phyloP scores from a whole-genome alignment of 2,113 vertebrate genomes.

The Paracanthobrama guichenoti region DNA sequence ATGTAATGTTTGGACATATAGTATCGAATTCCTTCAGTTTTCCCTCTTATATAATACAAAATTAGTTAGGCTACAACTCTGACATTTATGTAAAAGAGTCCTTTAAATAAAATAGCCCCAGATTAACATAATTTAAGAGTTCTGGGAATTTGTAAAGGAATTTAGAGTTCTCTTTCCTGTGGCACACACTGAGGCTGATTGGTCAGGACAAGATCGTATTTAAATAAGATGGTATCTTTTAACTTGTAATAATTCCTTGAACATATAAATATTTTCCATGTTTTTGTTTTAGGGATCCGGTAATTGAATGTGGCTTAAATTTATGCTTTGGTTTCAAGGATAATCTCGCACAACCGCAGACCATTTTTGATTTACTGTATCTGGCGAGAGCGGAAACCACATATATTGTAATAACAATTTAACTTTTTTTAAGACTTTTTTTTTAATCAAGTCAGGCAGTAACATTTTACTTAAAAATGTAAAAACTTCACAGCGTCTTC shows the following conservation, averaged over 20 bases:
- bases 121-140: conserved; percentile 31
- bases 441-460: not conserved
- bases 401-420: conserved; percentile 49
- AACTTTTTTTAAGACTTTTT: conserved; percentile 25
- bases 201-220: conserved; percentile 25
- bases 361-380: conserved; percentile 46
- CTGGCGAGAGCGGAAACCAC: conserved; percentile 41
- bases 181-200: conserved; percentile 16
- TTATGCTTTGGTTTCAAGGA: conserved; percentile 29
- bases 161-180: not conserved
- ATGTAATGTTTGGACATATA: not conserved
- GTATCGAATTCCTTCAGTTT: not conserved
- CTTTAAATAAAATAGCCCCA: conserved; percentile 24
- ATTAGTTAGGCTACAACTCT: not conserved
- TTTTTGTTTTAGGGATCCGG: conserved; percentile 33
- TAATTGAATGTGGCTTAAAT: conserved; percentile 49
- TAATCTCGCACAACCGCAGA: conserved; percentile 40
- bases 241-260: conserved; percentile 37
- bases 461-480: not conserved
- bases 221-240: conserved; percentile 31
- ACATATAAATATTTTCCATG: conserved; percentile 35
- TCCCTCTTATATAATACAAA: not conserved
- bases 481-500: conserved; percentile 7
- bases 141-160: conserved; percentile 16
- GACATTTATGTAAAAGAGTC: conserved; percentile 15